These are phyloP conservation scores for Cariama cristata DNA, from an alignment of 2,113 vertebrate genomes.

Conservation along the genomic window DNA sequence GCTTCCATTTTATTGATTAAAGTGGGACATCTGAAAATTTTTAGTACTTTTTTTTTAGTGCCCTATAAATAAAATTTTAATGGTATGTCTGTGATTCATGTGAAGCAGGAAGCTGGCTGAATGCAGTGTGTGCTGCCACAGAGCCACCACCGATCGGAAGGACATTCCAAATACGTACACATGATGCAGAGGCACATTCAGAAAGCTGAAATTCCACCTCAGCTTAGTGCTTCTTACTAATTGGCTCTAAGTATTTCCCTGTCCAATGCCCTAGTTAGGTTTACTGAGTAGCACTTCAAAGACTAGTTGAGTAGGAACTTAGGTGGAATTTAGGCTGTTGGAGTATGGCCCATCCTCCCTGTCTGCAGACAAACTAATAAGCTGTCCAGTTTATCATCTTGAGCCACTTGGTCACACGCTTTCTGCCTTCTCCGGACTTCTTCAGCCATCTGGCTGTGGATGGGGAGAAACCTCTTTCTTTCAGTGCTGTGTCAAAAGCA, in stretches of 20 bases:
- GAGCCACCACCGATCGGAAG: accelerated
- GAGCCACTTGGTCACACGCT: not conserved
- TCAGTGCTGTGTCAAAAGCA: not conserved
- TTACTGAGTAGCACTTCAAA: constrained; percentile 32
- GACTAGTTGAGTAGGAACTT: constrained; percentile 33
- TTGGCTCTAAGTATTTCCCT: constrained; percentile 27
- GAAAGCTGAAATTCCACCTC: constrained; percentile 18
- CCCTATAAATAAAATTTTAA: not conserved
- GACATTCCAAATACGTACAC: not conserved
- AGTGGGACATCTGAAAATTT: not conserved
- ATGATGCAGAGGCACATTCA: not conserved
- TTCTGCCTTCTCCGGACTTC: not conserved
- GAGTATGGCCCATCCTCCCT: not conserved
- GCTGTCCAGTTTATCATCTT: not conserved
- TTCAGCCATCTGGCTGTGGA: not conserved
- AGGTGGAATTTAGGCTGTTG: constrained; percentile 10
- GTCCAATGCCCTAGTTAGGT: constrained; percentile 20
- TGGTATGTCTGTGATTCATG: not conserved
- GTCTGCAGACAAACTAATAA: not conserved
- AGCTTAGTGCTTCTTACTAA: constrained; percentile 35
- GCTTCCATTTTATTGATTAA: constrained; percentile 1
- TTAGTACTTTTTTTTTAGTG: not conserved
- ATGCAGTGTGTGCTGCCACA: not conserved
- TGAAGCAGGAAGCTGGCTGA: not conserved
- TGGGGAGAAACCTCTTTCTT: not conserved